Base-by-base conservation (phyloP, 1,140 invertebrate genomes). In the Lethocerus indicus region DNA sequence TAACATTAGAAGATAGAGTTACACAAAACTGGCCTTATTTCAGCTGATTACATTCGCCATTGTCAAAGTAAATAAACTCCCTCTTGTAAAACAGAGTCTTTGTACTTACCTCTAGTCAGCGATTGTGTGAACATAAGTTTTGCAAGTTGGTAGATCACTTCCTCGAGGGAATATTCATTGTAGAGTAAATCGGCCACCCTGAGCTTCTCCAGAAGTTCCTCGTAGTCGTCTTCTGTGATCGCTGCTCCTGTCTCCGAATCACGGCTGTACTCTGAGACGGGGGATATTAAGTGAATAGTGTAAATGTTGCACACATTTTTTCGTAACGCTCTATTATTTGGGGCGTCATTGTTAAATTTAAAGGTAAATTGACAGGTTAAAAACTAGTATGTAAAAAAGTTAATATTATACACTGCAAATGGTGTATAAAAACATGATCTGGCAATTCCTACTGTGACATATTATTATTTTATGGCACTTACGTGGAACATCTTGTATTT, bases 51-150 rank as follows among this genome's bases (percentile, higher is more conserved):
- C n/a, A n/a, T n/a, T n/a, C n/a, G n/a, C n/a, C n/a, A n/a, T n/a
- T n/a, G n/a, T n/a, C n/a, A n/a, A n/a, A n/a, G n/a, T n/a, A n/a
- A n/a, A n/a, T n/a, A n/a, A n/a, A n/a, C n/a, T n/a, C n/a, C n/a
- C n/a, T n/a, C n/a, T n/a, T n/a, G n/a, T n/a, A n/a, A n/a, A n/a
- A n/a, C n/a, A n/a, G n/a, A n/a, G n/a, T n/a, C n/a, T n/a, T n/a
- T n/a, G 1, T 5, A 49, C 48, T 45, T 53, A 67, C 77, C 78
- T 52, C 71, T 69, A 1, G 72, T 67, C 29, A 81, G 61, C 1
- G 76, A 77, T 58, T 81, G 77, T 0, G 74, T 69, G 61, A 83
- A 83, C 75, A 83, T 79, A 55, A 81, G 75, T 67, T 81, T 81
- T 32, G 78, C 79, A 12, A 83, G 63, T 54, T 82, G 79, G 60